Evolutionary conservation across 2,797 vertebrate species (phyloP).

Genomic region (Pangasius sanitwongsei): DNA sequence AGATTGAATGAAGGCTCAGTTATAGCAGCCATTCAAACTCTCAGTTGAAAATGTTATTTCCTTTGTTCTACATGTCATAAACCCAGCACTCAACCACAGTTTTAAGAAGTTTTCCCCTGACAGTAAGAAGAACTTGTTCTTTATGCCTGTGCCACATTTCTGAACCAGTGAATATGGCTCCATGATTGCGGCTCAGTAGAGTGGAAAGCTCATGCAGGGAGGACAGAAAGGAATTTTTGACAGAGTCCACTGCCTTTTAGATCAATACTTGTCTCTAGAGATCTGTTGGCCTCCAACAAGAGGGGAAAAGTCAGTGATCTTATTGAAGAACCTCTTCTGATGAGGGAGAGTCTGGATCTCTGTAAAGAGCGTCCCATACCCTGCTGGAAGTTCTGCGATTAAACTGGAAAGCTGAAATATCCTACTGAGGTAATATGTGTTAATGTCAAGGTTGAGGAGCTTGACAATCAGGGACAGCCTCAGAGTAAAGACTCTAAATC

Average conservation of each 20-base stretch:
- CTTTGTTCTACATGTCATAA: not conserved
- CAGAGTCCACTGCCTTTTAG: constrained; percentile 71
- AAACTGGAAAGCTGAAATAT: not conserved
- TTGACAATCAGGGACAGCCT: not conserved
- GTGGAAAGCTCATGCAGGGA: constrained; percentile 75
- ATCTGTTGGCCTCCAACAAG: constrained; percentile 64
- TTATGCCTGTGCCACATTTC: constrained; percentile 72
- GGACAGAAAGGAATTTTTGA: constrained; percentile 61
- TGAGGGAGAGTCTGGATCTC: not conserved
- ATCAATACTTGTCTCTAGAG: constrained; percentile 75
- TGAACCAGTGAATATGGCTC: constrained; percentile 72
- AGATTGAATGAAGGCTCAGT: not conserved
- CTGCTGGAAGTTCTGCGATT: not conserved
- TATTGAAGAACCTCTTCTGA: constrained; percentile 51
- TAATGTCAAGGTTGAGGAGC: not conserved
- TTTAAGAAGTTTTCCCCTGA: not conserved
- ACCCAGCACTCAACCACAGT: not conserved
- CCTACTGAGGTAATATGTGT: not conserved
- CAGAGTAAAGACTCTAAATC: not conserved
- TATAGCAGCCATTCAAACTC: not conserved
- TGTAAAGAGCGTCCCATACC: not conserved
- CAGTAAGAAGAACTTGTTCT: constrained; percentile 39
- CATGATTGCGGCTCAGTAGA: constrained; percentile 69
- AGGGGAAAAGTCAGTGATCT: constrained; percentile 61
- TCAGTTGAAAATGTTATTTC: not conserved